A percentile compares a stretch with the other conserved stretches of the same genome.
phyloP scores from a whole-genome alignment of 2,113 vertebrate genomes.

The Catharus minimus region DNA sequence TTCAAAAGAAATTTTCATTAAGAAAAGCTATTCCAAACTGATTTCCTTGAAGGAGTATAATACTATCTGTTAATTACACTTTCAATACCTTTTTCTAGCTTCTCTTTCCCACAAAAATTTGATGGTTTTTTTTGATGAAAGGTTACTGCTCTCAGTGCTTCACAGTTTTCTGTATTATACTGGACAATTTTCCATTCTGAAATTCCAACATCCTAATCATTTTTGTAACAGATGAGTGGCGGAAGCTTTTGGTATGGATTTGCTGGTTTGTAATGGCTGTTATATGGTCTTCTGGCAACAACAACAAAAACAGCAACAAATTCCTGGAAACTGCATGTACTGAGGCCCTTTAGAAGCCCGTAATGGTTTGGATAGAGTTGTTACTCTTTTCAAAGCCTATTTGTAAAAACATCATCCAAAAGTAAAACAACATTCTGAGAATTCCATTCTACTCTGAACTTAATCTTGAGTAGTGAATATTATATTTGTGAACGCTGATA shows the following conservation, averaged over 20 bases:
- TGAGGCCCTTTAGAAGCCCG: background rate
- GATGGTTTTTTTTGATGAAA: background rate
- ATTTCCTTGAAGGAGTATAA: constrained; percentile 18
- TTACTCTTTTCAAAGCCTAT: background rate
- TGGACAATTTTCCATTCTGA: background rate
- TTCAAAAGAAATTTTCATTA: constrained; percentile 26
- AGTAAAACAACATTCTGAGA: background rate
- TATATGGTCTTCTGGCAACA: background rate
- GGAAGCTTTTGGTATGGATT: background rate
- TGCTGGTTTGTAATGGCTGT: background rate
- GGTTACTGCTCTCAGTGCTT: background rate
- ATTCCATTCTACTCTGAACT: background rate
- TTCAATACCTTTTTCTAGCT: background rate
- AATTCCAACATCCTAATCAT: background rate
- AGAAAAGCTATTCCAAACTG: background rate
- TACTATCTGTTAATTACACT: background rate
- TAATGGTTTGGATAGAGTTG: background rate
- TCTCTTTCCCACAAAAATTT: background rate
- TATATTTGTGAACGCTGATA: background rate
- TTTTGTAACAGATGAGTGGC: background rate
- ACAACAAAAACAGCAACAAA: background rate
- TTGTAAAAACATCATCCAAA: background rate
- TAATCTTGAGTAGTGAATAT: background rate
- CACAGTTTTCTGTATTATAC: background rate
- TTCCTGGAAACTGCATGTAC: background rate